A percentile compares a stretch with the other conserved stretches of the same genome.
Evolutionary conservation across 2,113 vertebrate genomes (phyloP).

Genomic region (Dipodomys ordii): DNA sequence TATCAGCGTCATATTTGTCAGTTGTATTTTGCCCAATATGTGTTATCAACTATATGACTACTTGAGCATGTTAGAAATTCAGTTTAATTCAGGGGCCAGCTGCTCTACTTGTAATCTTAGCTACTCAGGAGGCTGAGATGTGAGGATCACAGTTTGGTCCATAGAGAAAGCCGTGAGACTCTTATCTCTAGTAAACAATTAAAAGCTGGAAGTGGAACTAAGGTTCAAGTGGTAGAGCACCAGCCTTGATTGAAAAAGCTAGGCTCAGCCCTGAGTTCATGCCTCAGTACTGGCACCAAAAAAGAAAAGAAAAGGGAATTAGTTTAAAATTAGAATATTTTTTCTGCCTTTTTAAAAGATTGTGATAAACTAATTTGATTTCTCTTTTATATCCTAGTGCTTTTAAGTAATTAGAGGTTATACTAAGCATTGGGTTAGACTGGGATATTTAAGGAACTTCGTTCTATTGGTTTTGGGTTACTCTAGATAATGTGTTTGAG

Average conservation of each 20-base stretch:
- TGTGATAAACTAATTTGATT: conserved; percentile 45
- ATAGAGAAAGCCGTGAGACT: too few species aligned
- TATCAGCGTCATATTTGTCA: neutral
- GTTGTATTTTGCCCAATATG: neutral
- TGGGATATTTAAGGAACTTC: conserved; percentile 36
- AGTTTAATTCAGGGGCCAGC: too few species aligned
- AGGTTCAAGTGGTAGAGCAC: too few species aligned
- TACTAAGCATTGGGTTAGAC: neutral
- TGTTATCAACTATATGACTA: neutral
- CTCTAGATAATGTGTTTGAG: conserved; percentile 22
- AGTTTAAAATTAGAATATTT: neutral
- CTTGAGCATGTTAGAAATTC: neutral
- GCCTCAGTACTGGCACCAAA: too few species aligned
- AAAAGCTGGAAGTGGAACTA: too few species aligned
- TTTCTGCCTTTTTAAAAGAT: neutral
- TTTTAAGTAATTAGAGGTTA: conserved; percentile 46
- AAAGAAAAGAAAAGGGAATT: neutral
- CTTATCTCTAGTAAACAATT: too few species aligned
- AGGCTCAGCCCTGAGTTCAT: too few species aligned
- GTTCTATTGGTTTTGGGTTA: conserved; percentile 45
- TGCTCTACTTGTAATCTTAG: too few species aligned
- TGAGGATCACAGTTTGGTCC: too few species aligned
- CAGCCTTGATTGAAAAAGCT: too few species aligned
- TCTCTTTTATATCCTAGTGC: conserved; percentile 1
- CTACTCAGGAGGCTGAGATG: too few species aligned